phyloP scores from a whole-genome alignment of 2,113 vertebrate genomes.

The Coptodon bakossiorum region DNA sequence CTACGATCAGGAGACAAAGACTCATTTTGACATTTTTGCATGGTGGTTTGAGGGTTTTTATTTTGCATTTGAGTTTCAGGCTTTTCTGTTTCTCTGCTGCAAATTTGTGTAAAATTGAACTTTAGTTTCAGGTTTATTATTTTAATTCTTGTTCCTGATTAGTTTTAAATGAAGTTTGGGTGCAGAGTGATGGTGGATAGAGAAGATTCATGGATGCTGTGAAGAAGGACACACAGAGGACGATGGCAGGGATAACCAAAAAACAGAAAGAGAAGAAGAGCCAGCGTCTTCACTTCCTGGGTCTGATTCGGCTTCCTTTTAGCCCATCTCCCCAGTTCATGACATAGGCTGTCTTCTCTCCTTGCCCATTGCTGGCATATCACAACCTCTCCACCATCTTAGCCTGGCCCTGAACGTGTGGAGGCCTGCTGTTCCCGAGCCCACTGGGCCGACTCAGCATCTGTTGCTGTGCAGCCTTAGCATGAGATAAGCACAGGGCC shows the following conservation, averaged over 20 bases:
- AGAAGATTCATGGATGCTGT: neutral
- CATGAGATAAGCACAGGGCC: accelerated
- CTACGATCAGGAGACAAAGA: neutral
- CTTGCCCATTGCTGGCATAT: accelerated
- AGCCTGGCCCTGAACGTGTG: neutral
- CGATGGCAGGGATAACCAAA: neutral
- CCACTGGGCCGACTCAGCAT: accelerated
- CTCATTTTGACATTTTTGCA: neutral
- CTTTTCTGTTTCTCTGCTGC: accelerated
- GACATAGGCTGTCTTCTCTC: neutral
- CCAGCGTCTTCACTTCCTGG: neutral
- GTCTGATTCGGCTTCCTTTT: accelerated
- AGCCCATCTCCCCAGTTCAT: neutral
- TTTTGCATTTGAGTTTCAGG: neutral
- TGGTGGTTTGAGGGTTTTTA: neutral
- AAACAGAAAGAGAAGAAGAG: accelerated
- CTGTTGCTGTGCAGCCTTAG: neutral
- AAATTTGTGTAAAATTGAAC: neutral
- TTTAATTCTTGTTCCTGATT: neutral
- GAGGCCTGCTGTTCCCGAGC: neutral
- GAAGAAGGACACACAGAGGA: neutral
- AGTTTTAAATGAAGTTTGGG: neutral
- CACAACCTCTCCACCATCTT: neutral
- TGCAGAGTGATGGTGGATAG: accelerated
- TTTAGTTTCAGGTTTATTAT: neutral